A percentile compares a stretch with the other conserved stretches of the same genome.
Evolutionary conservation across 2,113 vertebrate species (phyloP).

Genomic region (Aphelocoma coerulescens): DNA sequence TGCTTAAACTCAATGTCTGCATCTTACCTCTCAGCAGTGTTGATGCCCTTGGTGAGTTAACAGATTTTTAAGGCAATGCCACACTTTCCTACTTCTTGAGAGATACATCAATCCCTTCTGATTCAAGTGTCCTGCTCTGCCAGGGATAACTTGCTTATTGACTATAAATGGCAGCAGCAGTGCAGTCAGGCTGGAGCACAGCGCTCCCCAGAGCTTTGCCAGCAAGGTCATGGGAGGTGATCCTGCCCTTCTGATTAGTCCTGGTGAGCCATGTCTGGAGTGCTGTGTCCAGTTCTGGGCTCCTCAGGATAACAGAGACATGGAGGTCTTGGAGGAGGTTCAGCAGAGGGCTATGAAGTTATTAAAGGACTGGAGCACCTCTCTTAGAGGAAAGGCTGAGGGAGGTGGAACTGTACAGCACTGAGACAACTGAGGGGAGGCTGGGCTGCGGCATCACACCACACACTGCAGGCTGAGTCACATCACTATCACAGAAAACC

Average conservation of each 20-base stretch:
- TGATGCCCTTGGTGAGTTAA: neutral
- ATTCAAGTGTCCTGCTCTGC: too few species aligned
- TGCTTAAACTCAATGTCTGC: neutral
- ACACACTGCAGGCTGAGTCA: neutral
- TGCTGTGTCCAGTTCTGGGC: neutral
- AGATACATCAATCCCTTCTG: rapidly evolving
- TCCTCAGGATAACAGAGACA: neutral
- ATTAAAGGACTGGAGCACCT: neutral
- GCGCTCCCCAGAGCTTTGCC: neutral
- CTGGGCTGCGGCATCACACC: neutral
- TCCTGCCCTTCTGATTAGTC: neutral
- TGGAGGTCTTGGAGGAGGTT: neutral
- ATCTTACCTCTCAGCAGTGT: neutral
- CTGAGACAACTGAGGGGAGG: neutral
- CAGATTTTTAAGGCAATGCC: neutral
- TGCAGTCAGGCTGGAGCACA: too few species aligned
- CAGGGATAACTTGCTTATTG: neutral
- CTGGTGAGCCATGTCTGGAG: neutral
- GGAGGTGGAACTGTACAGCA: neutral
- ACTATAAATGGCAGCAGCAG: neutral
- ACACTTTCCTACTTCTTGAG: neutral
- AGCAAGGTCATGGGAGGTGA: neutral
- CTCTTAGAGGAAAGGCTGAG: neutral
- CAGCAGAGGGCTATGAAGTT: neutral
- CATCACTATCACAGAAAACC: neutral